Percentiles rank a stretch among this genome's conserved stretches.
These are phyloP conservation scores for Trissoscelio sp. DNA, from an alignment of 2,888 invertebrate species.

Conservation along the genomic window DNA sequence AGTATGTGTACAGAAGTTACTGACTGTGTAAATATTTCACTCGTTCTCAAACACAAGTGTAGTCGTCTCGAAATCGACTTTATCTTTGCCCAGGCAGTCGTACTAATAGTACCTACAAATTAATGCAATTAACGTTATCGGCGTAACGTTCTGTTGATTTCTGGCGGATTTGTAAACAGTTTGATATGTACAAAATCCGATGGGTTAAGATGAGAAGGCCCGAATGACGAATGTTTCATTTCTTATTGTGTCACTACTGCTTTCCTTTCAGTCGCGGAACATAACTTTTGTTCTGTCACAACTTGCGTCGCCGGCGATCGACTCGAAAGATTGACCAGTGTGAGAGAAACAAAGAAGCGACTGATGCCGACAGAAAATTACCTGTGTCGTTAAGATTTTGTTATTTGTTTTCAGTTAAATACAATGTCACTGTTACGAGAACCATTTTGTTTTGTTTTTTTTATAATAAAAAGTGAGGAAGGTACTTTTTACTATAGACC, in stretches of 20 bases:
- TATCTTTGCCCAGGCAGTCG: conserved; percentile 28
- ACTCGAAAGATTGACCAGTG: conserved; percentile 4
- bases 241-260: not conserved
- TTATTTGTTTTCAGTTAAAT: conserved; percentile 16
- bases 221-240: conserved; percentile 7
- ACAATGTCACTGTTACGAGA: too few relatives aligned
- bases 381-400: conserved; percentile 1
- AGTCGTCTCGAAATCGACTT: conserved; percentile 25
- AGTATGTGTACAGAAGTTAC: conserved; percentile 59
- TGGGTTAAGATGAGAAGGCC: too few relatives aligned
- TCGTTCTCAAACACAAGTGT: conserved; percentile 44
- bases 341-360: conserved; percentile 21
- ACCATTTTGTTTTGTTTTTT: too few relatives aligned
- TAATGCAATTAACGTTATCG: conserved; percentile 46
- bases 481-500: not conserved
- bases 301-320: conserved; percentile 7
- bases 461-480: too few relatives aligned
- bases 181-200: not conserved
- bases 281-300: conserved; percentile 51
- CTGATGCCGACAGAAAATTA: not conserved
- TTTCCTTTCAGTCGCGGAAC: conserved; percentile 18
- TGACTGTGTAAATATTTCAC: conserved; percentile 54
- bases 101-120: conserved; percentile 42
- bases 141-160: not conserved
- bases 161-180: conserved; percentile 18